Base-by-base conservation (phyloP, 2,797 vertebrate species). In the Diplodus sargus region DNA sequence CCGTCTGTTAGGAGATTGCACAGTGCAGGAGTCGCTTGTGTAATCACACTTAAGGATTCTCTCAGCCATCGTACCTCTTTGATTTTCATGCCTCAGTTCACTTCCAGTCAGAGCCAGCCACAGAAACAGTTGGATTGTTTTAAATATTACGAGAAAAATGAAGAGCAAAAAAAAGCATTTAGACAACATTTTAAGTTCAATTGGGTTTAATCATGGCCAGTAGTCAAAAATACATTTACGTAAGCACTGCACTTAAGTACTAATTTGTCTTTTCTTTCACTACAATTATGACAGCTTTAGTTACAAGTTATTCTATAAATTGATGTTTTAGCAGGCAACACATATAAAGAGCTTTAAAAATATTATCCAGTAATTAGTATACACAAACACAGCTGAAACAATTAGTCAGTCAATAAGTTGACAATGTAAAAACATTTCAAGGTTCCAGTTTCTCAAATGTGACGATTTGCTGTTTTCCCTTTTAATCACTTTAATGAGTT, bases 1-100 rank as follows among this genome's bases (percentile, higher is more conserved):
- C 25, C 2, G 9, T 76, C 57, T 77, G 53, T 69, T 15, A 43
- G 34, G 20, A 43, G 25, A 71, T 60, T 84, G 69, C 39, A 66
- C 43, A 79, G 63, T 18, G 43, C 43, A 49, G 4, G 23, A 49
- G 25, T 71, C 59, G 20, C 30, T 52, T 49, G 49, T 70, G 82
- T 73, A 49, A 79, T 83, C 12, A 3, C 25, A 51, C 57, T 45
- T 9, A 28, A 20, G 39, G 22, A 73, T 49, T 73, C 30, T 65
- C 54, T 74, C 28, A 39, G 47, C 25, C 43, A 43, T 68, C 34
- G 5, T 45, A 2, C 20, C 43, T 51, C 60, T 64, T 80, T 62
- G 9, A 53, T 68, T 76, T 45, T n/a, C 25, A 16, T 64, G n/a
- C 48, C 18, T 66, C 3, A 4, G 2, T 66, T 69, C 43, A 62